Evolutionary conservation across 2,797 vertebrate genomes (phyloP).

Genomic region (Smutsia temminckii): DNA sequence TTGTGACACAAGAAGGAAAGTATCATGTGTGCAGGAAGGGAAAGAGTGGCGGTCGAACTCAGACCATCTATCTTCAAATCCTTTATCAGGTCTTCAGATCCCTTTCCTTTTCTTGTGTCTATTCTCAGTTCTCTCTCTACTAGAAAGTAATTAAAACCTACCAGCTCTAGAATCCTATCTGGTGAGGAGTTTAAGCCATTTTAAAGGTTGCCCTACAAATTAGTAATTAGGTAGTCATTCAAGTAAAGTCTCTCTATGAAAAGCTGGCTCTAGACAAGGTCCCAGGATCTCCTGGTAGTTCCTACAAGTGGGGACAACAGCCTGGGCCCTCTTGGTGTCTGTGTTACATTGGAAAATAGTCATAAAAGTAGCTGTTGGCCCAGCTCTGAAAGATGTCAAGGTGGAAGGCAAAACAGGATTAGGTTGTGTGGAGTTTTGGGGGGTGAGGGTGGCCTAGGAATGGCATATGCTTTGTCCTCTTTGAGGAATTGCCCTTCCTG

Average conservation of each 20-base stretch:
- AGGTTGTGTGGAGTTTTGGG: neutral
- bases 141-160: neutral
- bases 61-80: neutral
- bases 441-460: neutral
- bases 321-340: neutral
- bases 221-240: neutral
- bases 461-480: neutral
- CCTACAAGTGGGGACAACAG: neutral
- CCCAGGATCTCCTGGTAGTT: neutral
- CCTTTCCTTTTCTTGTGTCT: neutral
- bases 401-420: neutral
- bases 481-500: neutral
- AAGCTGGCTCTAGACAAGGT: neutral
- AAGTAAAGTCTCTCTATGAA: neutral
- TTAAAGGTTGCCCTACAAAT: conserved; percentile 1
- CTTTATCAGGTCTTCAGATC: neutral
- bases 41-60: neutral
- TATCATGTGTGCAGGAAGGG: neutral
- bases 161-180: neutral
- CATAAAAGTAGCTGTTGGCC: neutral
- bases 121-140: neutral
- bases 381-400: neutral
- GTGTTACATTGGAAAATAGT: neutral
- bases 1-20: neutral
- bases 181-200: neutral